A percentile compares a stretch with the other conserved stretches of the same genome.
These are phyloP conservation scores for Amphipyra berbera DNA, from an alignment of 2,888 invertebrate species.

Conservation along the genomic window DNA sequence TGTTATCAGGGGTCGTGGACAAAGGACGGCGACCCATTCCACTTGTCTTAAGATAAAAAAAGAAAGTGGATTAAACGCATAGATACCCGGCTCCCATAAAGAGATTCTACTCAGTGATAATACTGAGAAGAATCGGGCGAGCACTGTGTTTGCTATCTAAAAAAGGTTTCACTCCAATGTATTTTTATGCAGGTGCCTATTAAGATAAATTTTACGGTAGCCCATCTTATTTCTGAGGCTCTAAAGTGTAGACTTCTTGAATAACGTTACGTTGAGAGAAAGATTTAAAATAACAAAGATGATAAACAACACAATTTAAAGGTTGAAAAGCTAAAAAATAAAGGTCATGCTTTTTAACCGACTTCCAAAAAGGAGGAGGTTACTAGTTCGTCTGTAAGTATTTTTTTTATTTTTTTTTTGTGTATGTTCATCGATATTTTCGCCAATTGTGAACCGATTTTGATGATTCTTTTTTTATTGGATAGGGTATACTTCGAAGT, in stretches of 20 bases:
- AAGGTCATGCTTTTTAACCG: not conserved
- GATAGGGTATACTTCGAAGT: too few species aligned
- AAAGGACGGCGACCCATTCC: slow-evolving; percentile 79
- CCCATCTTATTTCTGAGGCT: slow-evolving; percentile 57
- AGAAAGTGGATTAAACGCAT: slow-evolving; percentile 86
- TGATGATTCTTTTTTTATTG: too few species aligned
- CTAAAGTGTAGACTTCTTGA: slow-evolving; percentile 45
- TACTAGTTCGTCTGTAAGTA: too few species aligned
- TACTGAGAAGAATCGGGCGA: slow-evolving; percentile 54
- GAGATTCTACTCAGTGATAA: slow-evolving; percentile 61
- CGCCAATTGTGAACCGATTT: too few species aligned
- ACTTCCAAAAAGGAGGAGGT: too few species aligned
- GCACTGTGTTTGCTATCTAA: slow-evolving; percentile 62
- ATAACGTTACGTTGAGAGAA: slow-evolving; percentile 38
- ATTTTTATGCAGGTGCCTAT: slow-evolving; percentile 68
- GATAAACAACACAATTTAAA: slow-evolving; percentile 15
- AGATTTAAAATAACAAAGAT: slow-evolving; percentile 40
- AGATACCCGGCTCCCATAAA: slow-evolving; percentile 75
- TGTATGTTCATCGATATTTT: too few species aligned
- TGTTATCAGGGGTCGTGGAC: slow-evolving; percentile 78
- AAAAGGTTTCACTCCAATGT: slow-evolving; percentile 66
- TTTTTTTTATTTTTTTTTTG: too few species aligned
- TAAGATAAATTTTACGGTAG: slow-evolving; percentile 66
- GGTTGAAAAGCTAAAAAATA: not conserved
- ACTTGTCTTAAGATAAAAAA: slow-evolving; percentile 82